phyloP scores from a whole-genome alignment of 2,113 vertebrate species.

The Naja naja region DNA sequence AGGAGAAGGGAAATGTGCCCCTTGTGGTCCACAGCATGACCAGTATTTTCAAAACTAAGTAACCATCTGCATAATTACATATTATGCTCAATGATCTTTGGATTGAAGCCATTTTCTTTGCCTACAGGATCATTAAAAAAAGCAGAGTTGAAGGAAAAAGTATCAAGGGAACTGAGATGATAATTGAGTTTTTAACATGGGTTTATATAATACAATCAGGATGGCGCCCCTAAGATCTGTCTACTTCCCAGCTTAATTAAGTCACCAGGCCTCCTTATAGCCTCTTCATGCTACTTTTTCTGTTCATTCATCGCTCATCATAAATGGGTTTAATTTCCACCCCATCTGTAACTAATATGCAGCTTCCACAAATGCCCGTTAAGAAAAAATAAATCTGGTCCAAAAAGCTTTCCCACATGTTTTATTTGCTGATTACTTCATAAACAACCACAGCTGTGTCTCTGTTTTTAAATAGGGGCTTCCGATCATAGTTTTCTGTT shows the following conservation, averaged over 20 bases:
- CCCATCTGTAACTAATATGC: neutral
- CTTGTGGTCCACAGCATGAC: neutral
- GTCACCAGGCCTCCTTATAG: neutral
- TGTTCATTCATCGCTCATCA: neutral
- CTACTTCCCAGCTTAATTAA: neutral
- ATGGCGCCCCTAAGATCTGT: neutral
- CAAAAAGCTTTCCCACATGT: neutral
- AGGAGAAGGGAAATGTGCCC: neutral
- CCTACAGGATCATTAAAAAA: neutral
- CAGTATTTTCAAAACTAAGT: neutral
- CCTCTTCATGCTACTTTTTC: neutral
- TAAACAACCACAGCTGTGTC: neutral
- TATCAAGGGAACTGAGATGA: neutral
- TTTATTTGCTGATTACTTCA: neutral
- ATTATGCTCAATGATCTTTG: neutral
- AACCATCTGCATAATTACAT: neutral
- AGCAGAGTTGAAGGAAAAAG: neutral
- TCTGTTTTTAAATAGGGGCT: constrained; percentile 49
- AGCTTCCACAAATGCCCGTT: neutral
- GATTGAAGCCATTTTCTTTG: neutral
- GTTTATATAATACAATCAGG: neutral
- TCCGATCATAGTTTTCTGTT: constrained; percentile 16
- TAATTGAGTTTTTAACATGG: neutral
- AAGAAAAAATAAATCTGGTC: neutral
- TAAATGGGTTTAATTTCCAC: neutral